phyloP scores from a whole-genome alignment of 1,140 invertebrate genomes.

The Gryllus bimaculatus region DNA sequence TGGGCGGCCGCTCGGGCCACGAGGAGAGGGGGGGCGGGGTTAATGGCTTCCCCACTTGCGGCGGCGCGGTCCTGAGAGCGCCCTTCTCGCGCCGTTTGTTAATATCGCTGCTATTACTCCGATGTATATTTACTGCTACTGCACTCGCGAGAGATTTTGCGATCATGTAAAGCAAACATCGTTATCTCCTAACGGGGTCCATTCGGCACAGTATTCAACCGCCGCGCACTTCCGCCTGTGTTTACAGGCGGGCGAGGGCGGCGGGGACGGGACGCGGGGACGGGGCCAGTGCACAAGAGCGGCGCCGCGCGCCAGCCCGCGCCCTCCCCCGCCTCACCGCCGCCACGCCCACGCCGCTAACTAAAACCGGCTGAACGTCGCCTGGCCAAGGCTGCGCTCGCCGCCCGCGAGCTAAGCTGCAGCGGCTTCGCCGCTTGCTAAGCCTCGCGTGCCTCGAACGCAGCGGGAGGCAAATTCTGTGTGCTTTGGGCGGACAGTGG shows the following conservation, averaged over 20 bases:
- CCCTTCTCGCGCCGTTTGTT: neutral
- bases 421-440: no score
- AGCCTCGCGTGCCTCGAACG: no score
- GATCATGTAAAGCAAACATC: neutral
- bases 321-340: neutral
- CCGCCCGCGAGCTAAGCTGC: neutral
- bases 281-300: neutral
- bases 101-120: slow-evolving; percentile 4
- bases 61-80: neutral
- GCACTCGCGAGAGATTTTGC: slow-evolving; percentile 2
- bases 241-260: neutral
- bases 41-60: neutral
- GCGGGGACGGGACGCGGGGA: no score
- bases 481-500: no score
- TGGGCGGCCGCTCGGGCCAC: neutral
- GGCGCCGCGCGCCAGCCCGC: no score
- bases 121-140: slow-evolving; percentile 5
- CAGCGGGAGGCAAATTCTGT: no score
- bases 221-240: neutral
- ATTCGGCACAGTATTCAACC: neutral
- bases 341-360: neutral
- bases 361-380: neutral
- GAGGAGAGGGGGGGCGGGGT: neutral
- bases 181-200: neutral
- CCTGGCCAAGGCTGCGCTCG: neutral